Base-by-base conservation (phyloP, 2,113 vertebrate species). In the Xiphias gladius region DNA sequence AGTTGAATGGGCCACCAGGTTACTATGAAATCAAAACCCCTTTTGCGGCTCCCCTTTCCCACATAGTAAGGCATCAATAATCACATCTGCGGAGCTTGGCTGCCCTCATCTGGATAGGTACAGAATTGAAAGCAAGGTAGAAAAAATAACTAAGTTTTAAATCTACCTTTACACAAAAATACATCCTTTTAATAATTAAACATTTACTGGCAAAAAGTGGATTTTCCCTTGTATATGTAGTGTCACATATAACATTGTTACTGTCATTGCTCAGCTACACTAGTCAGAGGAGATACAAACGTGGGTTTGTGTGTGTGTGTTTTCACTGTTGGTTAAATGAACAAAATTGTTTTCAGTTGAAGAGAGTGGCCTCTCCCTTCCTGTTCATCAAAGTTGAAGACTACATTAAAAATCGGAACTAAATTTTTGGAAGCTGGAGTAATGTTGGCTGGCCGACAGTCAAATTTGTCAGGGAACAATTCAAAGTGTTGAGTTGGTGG, bases 21-120 rank as follows among this genome's bases (percentile, higher is more conserved):
- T 30, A 59, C 66, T 30, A 17, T 32, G 11, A 59, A 41, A 79
- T 22, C 70, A 30, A 37, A 32, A 32, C 4, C 30, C 65, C 52
- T 20, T 46, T 22, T 73, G 28, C 61, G 43, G 58, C 67, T 64
- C 16, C 22, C 8, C 35, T 54, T 28, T 48, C 28, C 24, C 13
- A 52, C 65, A 73, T 24, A 41, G 57, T 16, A 8, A 37, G 26
- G 46, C 48, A 32, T 67, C 7, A 43, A 32, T 22, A n/a, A 37
- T 58, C 68, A 69, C 41, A 75, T 76, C 58, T 55, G 75, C 46
- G 79, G 80, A 73, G 26, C 74, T 78, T 68, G 85, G 66, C 87
- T 88, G 89, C 88, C 89, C 86, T 81, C 93, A 82, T 30, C 76
- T 89, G 91, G 90, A 68, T 66, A 65, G 16, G 19, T 6, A 24